phyloP scores from a whole-genome alignment of 1,140 invertebrate species.

The Centruroides sculpturatus region DNA sequence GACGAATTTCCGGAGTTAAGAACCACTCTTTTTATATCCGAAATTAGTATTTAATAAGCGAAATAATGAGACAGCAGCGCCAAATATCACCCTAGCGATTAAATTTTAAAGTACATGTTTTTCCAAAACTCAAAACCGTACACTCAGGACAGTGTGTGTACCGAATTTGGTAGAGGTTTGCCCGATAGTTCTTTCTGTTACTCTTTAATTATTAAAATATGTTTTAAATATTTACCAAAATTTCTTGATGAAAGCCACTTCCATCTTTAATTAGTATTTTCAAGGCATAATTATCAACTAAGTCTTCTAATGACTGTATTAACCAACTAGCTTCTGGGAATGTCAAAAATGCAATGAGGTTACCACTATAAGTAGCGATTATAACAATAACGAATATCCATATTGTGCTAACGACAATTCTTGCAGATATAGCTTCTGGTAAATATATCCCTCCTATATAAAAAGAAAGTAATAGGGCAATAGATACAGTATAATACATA shows the following conservation, averaged over 20 bases:
- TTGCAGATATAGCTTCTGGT: constrained; percentile 62
- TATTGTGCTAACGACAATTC: constrained; percentile 71
- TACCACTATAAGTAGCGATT: constrained; percentile 81
- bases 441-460: constrained; percentile 63
- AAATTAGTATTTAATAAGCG: too few relatives aligned
- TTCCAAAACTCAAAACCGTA: too few relatives aligned
- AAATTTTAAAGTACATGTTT: too few relatives aligned
- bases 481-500: neutral
- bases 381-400: constrained; percentile 82
- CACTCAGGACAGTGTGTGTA: too few relatives aligned
- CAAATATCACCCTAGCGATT: too few relatives aligned
- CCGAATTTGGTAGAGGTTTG: too few relatives aligned
- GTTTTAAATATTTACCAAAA: constrained; percentile 26
- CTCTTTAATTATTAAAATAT: too few relatives aligned
- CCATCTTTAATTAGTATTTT: constrained; percentile 53
- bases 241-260: constrained; percentile 53
- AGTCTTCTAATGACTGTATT: constrained; percentile 45
- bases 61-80: too few relatives aligned
- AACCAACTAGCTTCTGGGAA: constrained; percentile 68
- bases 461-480: neutral
- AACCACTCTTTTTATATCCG: too few relatives aligned
- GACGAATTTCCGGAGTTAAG: too few relatives aligned
- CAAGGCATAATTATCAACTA: constrained; percentile 43
- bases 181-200: too few relatives aligned
- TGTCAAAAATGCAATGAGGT: constrained; percentile 79